Evolutionary conservation across 1,140 invertebrate species (phyloP).

Genomic region (Caenorhabditis briggsae): DNA sequence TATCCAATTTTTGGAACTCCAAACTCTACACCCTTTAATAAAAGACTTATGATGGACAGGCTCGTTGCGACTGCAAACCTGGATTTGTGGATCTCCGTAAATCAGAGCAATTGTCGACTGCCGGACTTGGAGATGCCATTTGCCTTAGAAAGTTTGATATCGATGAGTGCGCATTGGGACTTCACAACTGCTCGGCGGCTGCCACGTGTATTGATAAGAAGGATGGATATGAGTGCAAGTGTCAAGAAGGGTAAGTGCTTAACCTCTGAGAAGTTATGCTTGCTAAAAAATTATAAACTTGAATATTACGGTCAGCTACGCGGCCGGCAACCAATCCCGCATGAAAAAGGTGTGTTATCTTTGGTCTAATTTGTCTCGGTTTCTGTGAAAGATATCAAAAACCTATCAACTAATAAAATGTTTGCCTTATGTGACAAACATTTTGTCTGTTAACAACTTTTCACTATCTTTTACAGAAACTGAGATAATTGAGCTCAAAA

Average conservation of each 20-base stretch:
- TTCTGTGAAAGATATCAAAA: too few species aligned
- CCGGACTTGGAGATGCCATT: slow-evolving; percentile 60
- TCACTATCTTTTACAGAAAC: too few species aligned
- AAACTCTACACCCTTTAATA: slow-evolving; percentile 20
- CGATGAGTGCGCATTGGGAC: slow-evolving; percentile 66
- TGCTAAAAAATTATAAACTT: too few species aligned
- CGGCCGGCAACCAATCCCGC: too few species aligned
- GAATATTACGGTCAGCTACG: too few species aligned
- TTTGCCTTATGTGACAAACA: too few species aligned
- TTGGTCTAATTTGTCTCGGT: too few species aligned
- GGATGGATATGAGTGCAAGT: slow-evolving; percentile 66
- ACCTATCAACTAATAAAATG: too few species aligned
- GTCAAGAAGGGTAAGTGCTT: slow-evolving; percentile 64
- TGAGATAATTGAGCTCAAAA: too few species aligned
- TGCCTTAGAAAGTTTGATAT: slow-evolving; percentile 58
- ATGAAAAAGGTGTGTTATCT: too few species aligned
- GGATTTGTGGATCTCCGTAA: slow-evolving; percentile 67
- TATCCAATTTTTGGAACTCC: neutral
- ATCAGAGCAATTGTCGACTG: slow-evolving; percentile 24
- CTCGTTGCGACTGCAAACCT: slow-evolving; percentile 65
- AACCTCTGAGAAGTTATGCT: too few species aligned
- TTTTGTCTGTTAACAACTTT: too few species aligned
- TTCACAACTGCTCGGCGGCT: slow-evolving; percentile 67
- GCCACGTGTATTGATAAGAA: slow-evolving; percentile 64
- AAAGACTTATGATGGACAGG: slow-evolving; percentile 50